phyloP scores from a whole-genome alignment of 2,113 vertebrate species.

The Scortum barcoo region DNA sequence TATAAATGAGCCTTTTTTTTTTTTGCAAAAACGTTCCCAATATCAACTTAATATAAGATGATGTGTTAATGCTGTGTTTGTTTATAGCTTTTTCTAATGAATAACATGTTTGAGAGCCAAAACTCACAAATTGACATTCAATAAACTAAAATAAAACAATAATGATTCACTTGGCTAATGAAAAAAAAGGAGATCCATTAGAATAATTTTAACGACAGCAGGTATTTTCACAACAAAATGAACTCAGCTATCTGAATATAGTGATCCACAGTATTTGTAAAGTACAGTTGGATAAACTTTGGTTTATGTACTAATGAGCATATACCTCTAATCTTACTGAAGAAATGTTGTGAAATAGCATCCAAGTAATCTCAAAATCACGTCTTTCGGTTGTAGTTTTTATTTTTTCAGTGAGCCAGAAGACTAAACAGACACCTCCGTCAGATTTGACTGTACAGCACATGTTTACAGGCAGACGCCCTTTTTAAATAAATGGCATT shows the following conservation, averaged over 20 bases:
- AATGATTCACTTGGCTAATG: neutral
- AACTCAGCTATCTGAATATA: neutral
- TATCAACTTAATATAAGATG: neutral
- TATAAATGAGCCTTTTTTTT: no score
- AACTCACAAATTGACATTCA: neutral
- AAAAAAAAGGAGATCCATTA: neutral
- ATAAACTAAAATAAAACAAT: neutral
- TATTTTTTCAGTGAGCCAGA: neutral
- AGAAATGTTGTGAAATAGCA: neutral
- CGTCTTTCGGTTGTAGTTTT: no score
- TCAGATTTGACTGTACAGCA: neutral
- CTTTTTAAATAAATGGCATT: conserved; percentile 42
- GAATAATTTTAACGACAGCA: neutral
- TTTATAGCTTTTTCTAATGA: no score
- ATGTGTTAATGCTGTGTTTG: neutral
- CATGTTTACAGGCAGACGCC: conserved; percentile 14
- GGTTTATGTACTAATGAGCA: neutral
- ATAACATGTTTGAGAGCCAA: neutral
- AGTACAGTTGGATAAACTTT: neutral
- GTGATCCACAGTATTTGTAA: neutral
- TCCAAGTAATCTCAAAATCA: neutral
- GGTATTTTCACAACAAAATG: neutral
- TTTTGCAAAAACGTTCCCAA: no score
- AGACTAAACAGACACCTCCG: conserved; percentile 1
- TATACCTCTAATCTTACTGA: neutral